Percentiles rank a stretch among this genome's conserved stretches.
Conservation (phyloP, 2,113 vertebrate species). For the Gymnorhina tibicen region DNA sequence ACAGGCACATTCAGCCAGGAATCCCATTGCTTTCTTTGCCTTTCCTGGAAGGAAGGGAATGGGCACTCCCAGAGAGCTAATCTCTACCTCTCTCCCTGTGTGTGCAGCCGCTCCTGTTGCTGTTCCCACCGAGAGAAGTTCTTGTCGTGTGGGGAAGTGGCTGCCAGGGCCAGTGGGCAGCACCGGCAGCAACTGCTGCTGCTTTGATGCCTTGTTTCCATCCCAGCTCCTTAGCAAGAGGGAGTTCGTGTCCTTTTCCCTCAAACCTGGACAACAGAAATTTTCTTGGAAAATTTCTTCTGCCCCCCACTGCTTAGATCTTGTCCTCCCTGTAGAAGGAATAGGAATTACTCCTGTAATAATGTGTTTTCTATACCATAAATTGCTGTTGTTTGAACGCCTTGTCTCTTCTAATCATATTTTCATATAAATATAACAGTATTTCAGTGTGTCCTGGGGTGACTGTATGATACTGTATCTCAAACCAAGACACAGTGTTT, state of each 20-base stretch:
- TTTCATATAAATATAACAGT: not conserved
- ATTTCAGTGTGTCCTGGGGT: not conserved
- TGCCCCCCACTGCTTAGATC: not conserved
- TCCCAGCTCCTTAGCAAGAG: not conserved
- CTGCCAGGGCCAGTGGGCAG: not conserved
- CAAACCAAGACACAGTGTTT: not conserved
- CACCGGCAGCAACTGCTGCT: not conserved
- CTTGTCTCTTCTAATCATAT: not conserved
- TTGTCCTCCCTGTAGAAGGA: not conserved
- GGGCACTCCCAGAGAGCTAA: not conserved
- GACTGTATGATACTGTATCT: no score
- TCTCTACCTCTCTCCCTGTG: not conserved
- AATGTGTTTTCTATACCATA: not conserved
- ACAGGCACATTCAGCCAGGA: not conserved
- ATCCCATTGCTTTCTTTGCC: not conserved
- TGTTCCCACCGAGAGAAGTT: not conserved
- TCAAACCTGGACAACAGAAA: not conserved
- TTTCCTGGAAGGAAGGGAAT: not conserved
- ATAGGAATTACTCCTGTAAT: not conserved
- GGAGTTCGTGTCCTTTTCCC: rapidly evolving
- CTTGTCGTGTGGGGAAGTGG: rapidly evolving
- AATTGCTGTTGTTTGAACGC: not conserved
- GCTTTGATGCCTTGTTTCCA: not conserved
- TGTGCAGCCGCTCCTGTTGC: not conserved
- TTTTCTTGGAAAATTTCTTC: not conserved